Conservation (phyloP, 1,140 invertebrate species). For the Dinoponera quadriceps region DNA sequence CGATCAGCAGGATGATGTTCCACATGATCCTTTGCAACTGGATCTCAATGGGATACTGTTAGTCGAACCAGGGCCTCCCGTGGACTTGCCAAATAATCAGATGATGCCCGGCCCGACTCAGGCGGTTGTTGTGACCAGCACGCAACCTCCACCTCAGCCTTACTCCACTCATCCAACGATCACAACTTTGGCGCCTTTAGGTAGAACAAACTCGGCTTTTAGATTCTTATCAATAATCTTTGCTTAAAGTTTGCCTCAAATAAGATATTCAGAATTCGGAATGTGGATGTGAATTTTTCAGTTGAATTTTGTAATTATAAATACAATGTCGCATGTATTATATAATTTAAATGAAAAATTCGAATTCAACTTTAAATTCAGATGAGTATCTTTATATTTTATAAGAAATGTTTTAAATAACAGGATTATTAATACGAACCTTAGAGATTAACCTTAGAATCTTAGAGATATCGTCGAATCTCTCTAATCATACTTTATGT, state of each 20-base stretch:
- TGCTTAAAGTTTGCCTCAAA: too few species aligned
- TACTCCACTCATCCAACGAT: conserved; percentile 85
- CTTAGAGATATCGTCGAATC: not conserved
- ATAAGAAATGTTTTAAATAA: too few species aligned
- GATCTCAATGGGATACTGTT: conserved; percentile 86
- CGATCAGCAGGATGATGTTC: conserved; percentile 86
- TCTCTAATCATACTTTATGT: conserved; percentile 1
- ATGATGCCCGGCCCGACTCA: conserved; percentile 84
- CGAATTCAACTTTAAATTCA: too few species aligned
- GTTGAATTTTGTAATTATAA: too few species aligned
- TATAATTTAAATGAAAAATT: too few species aligned
- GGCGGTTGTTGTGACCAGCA: conserved; percentile 87
- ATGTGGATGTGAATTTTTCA: too few species aligned
- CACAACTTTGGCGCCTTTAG: conserved; percentile 85
- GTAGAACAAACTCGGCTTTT: conserved; percentile 72
- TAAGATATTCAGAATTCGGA: too few species aligned
- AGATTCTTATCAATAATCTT: too few species aligned
- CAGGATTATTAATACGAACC: too few species aligned
- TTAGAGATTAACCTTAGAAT: too few species aligned
- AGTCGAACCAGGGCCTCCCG: conserved; percentile 85
- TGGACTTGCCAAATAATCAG: conserved; percentile 82
- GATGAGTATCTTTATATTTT: too few species aligned
- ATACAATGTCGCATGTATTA: too few species aligned
- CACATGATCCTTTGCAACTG: conserved; percentile 86
- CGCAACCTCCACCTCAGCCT: conserved; percentile 86